Base-by-base conservation (phyloP, 1,140 invertebrate genomes). In the Halyomorpha halys region DNA sequence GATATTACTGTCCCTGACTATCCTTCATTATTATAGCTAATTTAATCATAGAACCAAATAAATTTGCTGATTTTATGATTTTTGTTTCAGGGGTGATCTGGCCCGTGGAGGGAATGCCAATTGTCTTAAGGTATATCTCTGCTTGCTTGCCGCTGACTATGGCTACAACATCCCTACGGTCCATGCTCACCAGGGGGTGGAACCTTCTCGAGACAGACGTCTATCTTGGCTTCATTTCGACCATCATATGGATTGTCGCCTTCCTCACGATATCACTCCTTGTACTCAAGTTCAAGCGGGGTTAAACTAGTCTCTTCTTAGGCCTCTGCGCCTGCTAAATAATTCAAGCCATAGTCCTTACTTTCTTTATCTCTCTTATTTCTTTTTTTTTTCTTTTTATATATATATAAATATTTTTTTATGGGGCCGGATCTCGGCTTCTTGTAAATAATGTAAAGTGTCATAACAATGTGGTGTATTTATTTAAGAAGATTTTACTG, bases 141-240 rank as follows among this genome's bases (percentile, higher is more conserved):
- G 86, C 82, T 59, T 76, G 89, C 30, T 77, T 97, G 9, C 95
- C 95, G 0, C 78, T 97, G 19, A 97, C 95, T 0, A 87, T 93
- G 72, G 91, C 92, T 9, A 94, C 92, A n/a, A 91, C 96, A 71
- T 88, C 90, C 0, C 79, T 97, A 68, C 79, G 94, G 27, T 86
- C 85, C 18, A 89, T 97, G 71, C 74, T 97, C 15, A 89, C 91
- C 21, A 80, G 91, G 67, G 94, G 93, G 0, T 97, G 92, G 93
- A 74, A 78, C 1, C 85, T 97, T 6, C 72, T 76, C 0, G 79
- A 87, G 59, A 82, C 86, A 0, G 79, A 82, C 0, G 92, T 97
- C 0, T 95, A 93, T 76, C 79, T 82, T 39, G 94, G 94, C 0
- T 96, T 91, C 72, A 76, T 94, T 0, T 84, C 90, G 16, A 92